A percentile compares a stretch with the other conserved stretches of the same genome.
Conservation (phyloP, 2,888 invertebrate species). For the Trichopria drosophilae region DNA sequence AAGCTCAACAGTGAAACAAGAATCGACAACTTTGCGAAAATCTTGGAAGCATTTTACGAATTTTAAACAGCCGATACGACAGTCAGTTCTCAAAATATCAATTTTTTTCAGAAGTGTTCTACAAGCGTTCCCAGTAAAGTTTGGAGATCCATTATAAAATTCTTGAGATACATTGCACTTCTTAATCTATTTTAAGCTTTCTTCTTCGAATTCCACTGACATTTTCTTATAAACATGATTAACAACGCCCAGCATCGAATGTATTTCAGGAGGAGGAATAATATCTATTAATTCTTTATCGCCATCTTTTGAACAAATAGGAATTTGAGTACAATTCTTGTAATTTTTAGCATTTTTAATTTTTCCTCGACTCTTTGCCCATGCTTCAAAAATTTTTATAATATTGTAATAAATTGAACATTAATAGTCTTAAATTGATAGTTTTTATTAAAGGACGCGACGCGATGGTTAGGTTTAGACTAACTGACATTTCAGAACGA, state of each 20-base stretch:
- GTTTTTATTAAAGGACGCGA: too few relatives aligned
- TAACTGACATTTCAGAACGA: too few relatives aligned
- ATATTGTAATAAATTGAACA: too few relatives aligned
- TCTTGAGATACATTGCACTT: background rate
- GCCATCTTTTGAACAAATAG: background rate
- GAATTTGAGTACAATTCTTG: background rate
- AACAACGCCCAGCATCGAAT: background rate
- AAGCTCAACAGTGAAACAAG: constrained; percentile 2
- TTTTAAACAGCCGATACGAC: background rate
- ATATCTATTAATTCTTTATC: background rate
- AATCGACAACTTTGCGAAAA: background rate
- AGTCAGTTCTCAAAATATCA: constrained; percentile 7
- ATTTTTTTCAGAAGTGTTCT: constrained; percentile 10
- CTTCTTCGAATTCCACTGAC: background rate
- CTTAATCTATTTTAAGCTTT: constrained; percentile 8
- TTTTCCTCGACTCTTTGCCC: background rate
- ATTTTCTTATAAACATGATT: background rate
- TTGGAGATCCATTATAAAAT: constrained; percentile 6
- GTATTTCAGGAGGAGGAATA: constrained; percentile 1
- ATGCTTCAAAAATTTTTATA: constrained; percentile 4
- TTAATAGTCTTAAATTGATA: too few relatives aligned
- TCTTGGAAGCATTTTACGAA: constrained; percentile 7
- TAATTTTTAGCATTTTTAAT: background rate
- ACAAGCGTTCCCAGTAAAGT: constrained; percentile 8
- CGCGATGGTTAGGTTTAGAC: too few relatives aligned